Percentiles rank a stretch among this genome's conserved stretches.
phyloP scores from a whole-genome alignment of 37 sponge, comb jelly and placozoan genomes.

The Axinella damicornis region DNA sequence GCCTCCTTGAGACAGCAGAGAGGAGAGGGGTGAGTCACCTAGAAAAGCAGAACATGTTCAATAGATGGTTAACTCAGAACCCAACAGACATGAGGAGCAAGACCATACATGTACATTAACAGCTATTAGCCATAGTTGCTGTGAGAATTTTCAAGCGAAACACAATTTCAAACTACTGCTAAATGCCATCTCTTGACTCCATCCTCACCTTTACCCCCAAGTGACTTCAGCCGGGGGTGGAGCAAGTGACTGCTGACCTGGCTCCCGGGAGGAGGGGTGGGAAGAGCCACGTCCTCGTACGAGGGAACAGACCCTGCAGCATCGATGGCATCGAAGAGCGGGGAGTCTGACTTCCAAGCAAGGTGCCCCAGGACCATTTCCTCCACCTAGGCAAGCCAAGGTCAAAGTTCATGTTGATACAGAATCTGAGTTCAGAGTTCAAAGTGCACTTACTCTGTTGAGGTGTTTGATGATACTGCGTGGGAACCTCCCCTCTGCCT shows the following conservation, averaged over 20 bases:
- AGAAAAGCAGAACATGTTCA: neutral
- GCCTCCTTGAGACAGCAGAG: slow-evolving; percentile 43
- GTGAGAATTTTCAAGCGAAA: no score
- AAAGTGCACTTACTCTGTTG: slow-evolving; percentile 49
- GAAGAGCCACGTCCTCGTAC: slow-evolving; percentile 76
- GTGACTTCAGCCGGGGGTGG: slow-evolving; percentile 11
- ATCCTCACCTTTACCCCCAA: neutral
- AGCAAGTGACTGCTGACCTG: neutral
- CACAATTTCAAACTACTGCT: no score
- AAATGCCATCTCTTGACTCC: no score
- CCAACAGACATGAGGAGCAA: no score
- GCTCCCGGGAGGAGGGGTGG: slow-evolving; percentile 8
- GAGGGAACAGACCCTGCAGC: slow-evolving; percentile 60
- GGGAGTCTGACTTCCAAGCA: slow-evolving; percentile 88
- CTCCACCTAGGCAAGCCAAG: slow-evolving; percentile 68
- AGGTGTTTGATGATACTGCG: slow-evolving; percentile 85
- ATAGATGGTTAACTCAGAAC: no score
- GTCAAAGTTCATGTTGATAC: no score
- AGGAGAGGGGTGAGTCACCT: slow-evolving; percentile 39
- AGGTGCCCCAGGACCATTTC: slow-evolving; percentile 78
- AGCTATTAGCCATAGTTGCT: no score
- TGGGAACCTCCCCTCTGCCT: slow-evolving; percentile 70
- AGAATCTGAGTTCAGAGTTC: no score
- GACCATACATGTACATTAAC: no score
- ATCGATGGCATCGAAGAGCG: slow-evolving; percentile 84